Conservation (phyloP, 2,888 invertebrate genomes). For the Dendrolimus pini region DNA sequence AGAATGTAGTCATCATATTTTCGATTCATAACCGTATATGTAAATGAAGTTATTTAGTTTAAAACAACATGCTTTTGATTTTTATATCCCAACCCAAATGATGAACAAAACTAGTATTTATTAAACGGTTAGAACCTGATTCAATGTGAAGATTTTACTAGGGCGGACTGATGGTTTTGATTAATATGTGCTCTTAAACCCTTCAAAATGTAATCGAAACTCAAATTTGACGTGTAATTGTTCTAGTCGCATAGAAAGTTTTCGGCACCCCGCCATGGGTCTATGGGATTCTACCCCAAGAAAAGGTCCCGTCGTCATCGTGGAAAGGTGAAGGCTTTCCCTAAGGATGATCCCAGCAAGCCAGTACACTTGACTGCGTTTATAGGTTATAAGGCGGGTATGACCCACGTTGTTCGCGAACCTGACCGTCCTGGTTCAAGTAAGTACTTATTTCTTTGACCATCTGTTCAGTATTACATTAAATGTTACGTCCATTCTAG, state of each 20-base stretch:
- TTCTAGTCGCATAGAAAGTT: constrained; percentile 99
- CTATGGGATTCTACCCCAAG: constrained; percentile 99
- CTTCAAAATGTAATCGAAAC: not conserved
- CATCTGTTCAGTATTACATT: too few relatives aligned
- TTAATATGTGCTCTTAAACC: not conserved
- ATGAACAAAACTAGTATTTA: constrained; percentile 78
- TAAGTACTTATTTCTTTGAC: constrained; percentile 73
- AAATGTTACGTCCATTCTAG: too few relatives aligned
- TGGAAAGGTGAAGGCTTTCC: constrained; percentile 99
- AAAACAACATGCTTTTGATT: too few relatives aligned
- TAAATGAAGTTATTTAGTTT: too few relatives aligned
- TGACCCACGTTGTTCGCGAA: constrained; percentile 99
- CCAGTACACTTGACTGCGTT: constrained; percentile 99
- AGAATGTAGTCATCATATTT: too few relatives aligned
- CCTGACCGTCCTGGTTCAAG: constrained; percentile 99
- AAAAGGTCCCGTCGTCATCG: constrained; percentile 97
- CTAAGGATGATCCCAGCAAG: constrained; percentile 96
- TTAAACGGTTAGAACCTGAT: constrained; percentile 83
- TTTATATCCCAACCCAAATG: constrained; percentile 44
- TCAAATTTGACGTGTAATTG: constrained; percentile 1
- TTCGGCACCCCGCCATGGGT: constrained; percentile 99
- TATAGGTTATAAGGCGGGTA: constrained; percentile 99
- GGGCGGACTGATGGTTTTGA: constrained; percentile 81
- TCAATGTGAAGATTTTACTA: constrained; percentile 82
- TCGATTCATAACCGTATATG: too few relatives aligned